Percentiles rank a stretch among this genome's conserved stretches.
phyloP scores from a whole-genome alignment of 1,140 invertebrate genomes.

The Microplitis demolitor region DNA sequence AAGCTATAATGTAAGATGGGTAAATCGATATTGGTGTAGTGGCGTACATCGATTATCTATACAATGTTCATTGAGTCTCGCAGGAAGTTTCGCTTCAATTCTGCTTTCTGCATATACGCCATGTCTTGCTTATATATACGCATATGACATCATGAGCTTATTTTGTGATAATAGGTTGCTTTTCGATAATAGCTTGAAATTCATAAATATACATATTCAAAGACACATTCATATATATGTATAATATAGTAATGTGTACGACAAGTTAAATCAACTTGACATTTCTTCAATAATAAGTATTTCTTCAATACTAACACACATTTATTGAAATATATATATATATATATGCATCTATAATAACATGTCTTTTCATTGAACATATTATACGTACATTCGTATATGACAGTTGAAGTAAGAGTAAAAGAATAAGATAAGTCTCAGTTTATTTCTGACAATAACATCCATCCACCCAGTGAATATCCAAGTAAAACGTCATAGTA shows the following conservation, averaged over 20 bases:
- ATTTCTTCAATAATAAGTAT: neutral
- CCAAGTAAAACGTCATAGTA: neutral
- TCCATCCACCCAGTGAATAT: neutral
- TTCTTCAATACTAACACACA: neutral
- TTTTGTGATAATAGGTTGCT: slow-evolving; percentile 14
- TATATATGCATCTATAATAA: neutral
- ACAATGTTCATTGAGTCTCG: slow-evolving; percentile 1
- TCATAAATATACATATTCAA: neutral
- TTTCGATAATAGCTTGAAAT: slow-evolving; percentile 11
- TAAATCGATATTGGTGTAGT: slow-evolving; percentile 14
- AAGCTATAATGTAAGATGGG: neutral
- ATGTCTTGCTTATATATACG: neutral
- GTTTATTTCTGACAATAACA: neutral
- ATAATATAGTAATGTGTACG: neutral
- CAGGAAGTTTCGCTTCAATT: neutral
- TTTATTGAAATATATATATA: neutral
- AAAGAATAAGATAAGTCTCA: neutral
- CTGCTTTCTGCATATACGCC: too few relatives aligned
- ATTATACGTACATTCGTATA: neutral
- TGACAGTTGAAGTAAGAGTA: neutral
- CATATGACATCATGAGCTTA: neutral
- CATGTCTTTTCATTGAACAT: neutral
- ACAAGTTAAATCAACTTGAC: neutral
- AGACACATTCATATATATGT: neutral
- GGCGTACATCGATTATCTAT: slow-evolving; percentile 17